Evolutionary conservation across 1,140 invertebrate species (phyloP), one percentile per base, ranked within the genome.

Genomic region (Ostrea denselamellosa): DNA sequence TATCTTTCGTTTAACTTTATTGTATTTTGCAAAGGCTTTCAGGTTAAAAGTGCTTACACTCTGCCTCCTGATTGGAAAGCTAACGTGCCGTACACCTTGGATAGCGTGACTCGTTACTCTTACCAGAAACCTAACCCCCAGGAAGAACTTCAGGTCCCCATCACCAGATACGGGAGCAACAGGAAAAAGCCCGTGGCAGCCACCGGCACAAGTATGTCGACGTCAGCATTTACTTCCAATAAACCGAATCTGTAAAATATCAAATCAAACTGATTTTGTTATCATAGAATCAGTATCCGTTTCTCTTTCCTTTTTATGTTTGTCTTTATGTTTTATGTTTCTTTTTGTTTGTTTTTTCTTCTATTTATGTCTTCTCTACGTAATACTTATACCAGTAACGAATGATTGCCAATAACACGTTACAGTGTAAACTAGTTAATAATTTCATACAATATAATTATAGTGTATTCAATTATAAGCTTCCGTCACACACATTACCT

Each of bases 81-180:
- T 19, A 91, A 92, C 51, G 91, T 93, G 25, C 92, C 91, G 2
- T 93, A 92, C 88, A 92, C 90, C 7, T 83, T 93, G 53, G 91
- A 93, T 81, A 91, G 91, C 10, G 91, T 89, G 44, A 90, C 92
- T 58, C 85, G 93, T 51, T 90, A 90, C 77, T 90, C 91, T 4
- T 94, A 92, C 87, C 93, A 93, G 83, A 85, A 53, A 5, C 90
- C 92, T 12, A 54, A 85, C 25, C 92, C 92, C 54, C 91, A 90
- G n/a, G 81, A 58, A 4, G 90, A 91, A 77, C 89, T 92, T 7
- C 71, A 89, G 51, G 82, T 92, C 0, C 90, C 93, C 28, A 89
- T 86, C 44, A 91, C 90, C 17, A 87, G 93, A 87, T 94, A 93
- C 83, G 93, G 93, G 22, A 91, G 91, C 85, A 94, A 93, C 85